These are phyloP conservation scores for Pterocles orientalis DNA, from an alignment of 2,113 vertebrate species.

Conservation along the genomic window DNA sequence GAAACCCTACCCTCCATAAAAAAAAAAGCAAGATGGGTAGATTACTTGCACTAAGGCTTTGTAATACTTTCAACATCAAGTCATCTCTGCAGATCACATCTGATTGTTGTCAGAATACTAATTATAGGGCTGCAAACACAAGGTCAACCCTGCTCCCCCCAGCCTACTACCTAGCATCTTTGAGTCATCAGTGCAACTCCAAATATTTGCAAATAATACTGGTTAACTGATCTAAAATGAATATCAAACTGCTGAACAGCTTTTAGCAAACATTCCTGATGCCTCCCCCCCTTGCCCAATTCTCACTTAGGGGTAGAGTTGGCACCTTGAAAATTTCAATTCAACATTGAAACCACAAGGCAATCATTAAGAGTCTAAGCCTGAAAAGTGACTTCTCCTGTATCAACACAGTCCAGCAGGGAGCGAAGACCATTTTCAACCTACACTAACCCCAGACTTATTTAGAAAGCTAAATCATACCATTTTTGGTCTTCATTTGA, in stretches of 20 bases:
- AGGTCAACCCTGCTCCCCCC: neutral
- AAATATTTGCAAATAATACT: neutral
- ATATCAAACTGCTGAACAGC: neutral
- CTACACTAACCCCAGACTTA: neutral
- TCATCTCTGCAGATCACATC: slow-evolving; percentile 7
- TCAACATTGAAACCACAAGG: neutral
- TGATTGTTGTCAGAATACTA: slow-evolving; percentile 10
- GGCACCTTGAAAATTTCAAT: neutral
- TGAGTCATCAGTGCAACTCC: neutral
- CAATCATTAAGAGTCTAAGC: neutral
- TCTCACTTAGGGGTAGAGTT: neutral
- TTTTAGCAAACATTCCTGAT: neutral
- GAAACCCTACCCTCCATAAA: slow-evolving; percentile 2
- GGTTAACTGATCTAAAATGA: neutral
- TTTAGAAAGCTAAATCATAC: neutral
- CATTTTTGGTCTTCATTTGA: neutral
- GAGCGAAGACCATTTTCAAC: neutral
- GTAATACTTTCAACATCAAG: slow-evolving; percentile 25
- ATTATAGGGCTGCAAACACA: neutral
- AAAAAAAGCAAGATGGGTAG: neutral
- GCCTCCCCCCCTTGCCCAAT: neutral
- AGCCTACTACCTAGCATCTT: neutral
- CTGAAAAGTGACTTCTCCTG: neutral
- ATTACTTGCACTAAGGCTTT: neutral
- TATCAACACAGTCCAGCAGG: neutral